Evolutionary conservation across 2,888 invertebrate genomes (phyloP).

Genomic region (Argynnis bischoffii): DNA sequence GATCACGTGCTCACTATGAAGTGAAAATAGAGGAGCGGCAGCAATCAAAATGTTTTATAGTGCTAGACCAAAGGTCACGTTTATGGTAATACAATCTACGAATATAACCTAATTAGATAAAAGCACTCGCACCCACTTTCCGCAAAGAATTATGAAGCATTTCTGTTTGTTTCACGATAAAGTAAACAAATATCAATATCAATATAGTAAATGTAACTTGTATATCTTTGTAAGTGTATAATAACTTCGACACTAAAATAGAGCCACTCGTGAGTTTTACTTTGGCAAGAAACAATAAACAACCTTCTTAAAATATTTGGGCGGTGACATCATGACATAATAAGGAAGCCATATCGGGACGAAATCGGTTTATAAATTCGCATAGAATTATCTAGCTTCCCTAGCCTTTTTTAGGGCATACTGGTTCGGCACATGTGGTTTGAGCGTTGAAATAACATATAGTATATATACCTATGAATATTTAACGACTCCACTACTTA

Average conservation of each 20-base stretch:
- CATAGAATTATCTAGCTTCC: slow-evolving; percentile 19
- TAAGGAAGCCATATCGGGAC: slow-evolving; percentile 27
- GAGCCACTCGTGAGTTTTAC: background rate
- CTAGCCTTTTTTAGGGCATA: slow-evolving; percentile 14
- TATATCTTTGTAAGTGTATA: no score
- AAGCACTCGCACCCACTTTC: slow-evolving; percentile 39
- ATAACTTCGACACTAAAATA: no score
- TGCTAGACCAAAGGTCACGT: slow-evolving; percentile 41
- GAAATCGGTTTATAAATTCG: slow-evolving; percentile 19
- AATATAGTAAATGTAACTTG: no score
- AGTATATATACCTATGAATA: slow-evolving; percentile 15
- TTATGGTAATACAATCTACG: slow-evolving; percentile 42
- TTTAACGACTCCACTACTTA: slow-evolving; percentile 1
- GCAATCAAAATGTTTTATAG: slow-evolving; percentile 32
- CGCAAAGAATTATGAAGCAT: slow-evolving; percentile 27
- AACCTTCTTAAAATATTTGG: slow-evolving; percentile 21
- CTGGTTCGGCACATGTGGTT: slow-evolving; percentile 21
- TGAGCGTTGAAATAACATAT: background rate
- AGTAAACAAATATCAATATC: slow-evolving; percentile 7
- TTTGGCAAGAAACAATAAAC: slow-evolving; percentile 9
- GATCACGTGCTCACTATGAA: background rate
- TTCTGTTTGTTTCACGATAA: background rate
- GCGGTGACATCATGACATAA: slow-evolving; percentile 32
- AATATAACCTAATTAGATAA: slow-evolving; percentile 44
- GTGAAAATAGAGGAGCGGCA: slow-evolving; percentile 30